Evolutionary conservation across 2,113 vertebrate genomes (phyloP), one percentile per base, ranked within the genome.

Genomic region (Sturnira hondurensis): DNA sequence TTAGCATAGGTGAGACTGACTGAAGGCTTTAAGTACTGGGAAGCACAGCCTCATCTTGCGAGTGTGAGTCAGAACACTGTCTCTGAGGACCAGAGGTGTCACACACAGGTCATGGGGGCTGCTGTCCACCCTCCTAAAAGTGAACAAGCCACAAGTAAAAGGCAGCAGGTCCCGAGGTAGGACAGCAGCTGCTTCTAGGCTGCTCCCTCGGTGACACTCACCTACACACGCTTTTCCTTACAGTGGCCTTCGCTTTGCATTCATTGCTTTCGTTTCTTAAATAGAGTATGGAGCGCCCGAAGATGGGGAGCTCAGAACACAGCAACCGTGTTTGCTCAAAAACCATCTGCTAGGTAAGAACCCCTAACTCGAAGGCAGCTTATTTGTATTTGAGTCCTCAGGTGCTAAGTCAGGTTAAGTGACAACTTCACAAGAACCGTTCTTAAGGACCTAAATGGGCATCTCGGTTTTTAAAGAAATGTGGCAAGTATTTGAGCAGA

Each of bases 281-380:
- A 73, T 97, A 99, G 99, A 99, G 96, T 99, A 99, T 11, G 99
- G 99, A 0, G 98, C 98, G 31, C 99, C 99, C 28, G 99, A 99
- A 84, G 99, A 99, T 70, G 99, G 98, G 9, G 99, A 99, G 95
- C 97, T 99, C 95, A 99, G 98, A 97, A 97, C 96, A 93, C 98
- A 58, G 15, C 97, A 98, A 87, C 98, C 99, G 0, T 98, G 98
- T 63, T 98, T 99, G 11, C 98, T 99, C 71, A 99, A 99, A 97
- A 99, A 99, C 74, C 99, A 99, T 93, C 98, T 99, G 65, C 96
- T 99, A n/a, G 99, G 99, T 99, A 97, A 99, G 99, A 98, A 78
- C n/a, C 86, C 81, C 85, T 63, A 74, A 89, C 86, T 65, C 67
- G 52, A 36, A 92, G 82, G 77, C 50, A 63, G 17, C 17, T 33